Conservation (phyloP, 2,113 vertebrate genomes). For the Crotalus viridis region DNA sequence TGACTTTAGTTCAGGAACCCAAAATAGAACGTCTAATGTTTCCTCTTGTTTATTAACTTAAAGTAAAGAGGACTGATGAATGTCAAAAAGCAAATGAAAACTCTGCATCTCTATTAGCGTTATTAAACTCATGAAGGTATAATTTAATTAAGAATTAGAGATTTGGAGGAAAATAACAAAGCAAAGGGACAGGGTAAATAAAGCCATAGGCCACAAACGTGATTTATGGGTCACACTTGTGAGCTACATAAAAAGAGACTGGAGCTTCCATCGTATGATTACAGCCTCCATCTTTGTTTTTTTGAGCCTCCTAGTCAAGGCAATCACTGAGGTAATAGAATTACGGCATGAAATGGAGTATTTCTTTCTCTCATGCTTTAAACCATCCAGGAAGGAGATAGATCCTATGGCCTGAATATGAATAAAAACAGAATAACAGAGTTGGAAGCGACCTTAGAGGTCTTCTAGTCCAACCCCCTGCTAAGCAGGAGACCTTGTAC, state of each 20-base stretch:
- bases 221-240: not conserved
- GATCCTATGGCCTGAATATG: no score
- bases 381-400: no score
- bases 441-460: no score
- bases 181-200: not conserved
- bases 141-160: not conserved
- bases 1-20: not conserved
- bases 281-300: no score
- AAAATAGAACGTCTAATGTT: not conserved
- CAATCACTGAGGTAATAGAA: not conserved
- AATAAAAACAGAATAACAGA: no score
- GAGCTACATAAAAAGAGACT: not conserved
- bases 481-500: no score
- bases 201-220: not conserved
- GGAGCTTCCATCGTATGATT: no score
- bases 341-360: not conserved
- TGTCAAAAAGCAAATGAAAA: not conserved
- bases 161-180: not conserved
- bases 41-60: not conserved
- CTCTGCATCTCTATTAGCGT: not conserved
- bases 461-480: no score
- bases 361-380: not conserved
- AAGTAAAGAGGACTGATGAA: not conserved
- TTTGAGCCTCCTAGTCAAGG: no score
- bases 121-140: not conserved